Percentiles rank a stretch among this genome's conserved stretches.
Evolutionary conservation across 1,140 invertebrate genomes (phyloP).

Genomic region (Drosophila sproati): DNA sequence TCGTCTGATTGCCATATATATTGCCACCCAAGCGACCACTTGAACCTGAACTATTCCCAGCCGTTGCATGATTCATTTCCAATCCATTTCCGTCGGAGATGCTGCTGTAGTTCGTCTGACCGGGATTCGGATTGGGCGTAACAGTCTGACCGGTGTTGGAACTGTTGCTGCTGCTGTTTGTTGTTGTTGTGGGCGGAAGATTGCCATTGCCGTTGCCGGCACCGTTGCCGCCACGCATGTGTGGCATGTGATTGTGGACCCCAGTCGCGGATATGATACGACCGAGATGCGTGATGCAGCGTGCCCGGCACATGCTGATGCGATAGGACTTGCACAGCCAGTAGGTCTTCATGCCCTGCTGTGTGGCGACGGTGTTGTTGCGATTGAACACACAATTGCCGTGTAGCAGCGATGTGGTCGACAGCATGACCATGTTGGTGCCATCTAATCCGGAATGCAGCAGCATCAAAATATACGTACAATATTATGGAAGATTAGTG

Average conservation of each 20-base stretch:
- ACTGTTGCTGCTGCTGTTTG: slow-evolving; percentile 11
- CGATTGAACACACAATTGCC: slow-evolving; percentile 84
- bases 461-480: slow-evolving; percentile 69
- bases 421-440: slow-evolving; percentile 84
- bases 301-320: slow-evolving; percentile 84
- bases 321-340: slow-evolving; percentile 84
- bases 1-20: slow-evolving; percentile 58
- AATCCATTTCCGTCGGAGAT: slow-evolving; percentile 50
- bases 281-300: slow-evolving; percentile 84
- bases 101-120: slow-evolving; percentile 50
- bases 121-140: slow-evolving; percentile 54
- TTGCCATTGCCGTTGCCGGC: not conserved
- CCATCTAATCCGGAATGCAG: slow-evolving; percentile 59
- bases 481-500: slow-evolving; percentile 76
- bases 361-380: slow-evolving; percentile 84
- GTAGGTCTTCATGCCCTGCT: slow-evolving; percentile 85
- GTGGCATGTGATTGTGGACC: slow-evolving; percentile 83
- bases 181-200: too few species aligned
- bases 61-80: slow-evolving; percentile 52
- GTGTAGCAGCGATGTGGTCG: slow-evolving; percentile 83
- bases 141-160: slow-evolving; percentile 22
- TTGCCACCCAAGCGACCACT: slow-evolving; percentile 26
- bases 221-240: slow-evolving; percentile 68
- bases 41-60: slow-evolving; percentile 1
- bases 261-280: slow-evolving; percentile 83